Percentiles rank a stretch among this genome's conserved stretches.
phyloP scores from a whole-genome alignment of 2,888 invertebrate species.

The Caradrina clavipalpis region DNA sequence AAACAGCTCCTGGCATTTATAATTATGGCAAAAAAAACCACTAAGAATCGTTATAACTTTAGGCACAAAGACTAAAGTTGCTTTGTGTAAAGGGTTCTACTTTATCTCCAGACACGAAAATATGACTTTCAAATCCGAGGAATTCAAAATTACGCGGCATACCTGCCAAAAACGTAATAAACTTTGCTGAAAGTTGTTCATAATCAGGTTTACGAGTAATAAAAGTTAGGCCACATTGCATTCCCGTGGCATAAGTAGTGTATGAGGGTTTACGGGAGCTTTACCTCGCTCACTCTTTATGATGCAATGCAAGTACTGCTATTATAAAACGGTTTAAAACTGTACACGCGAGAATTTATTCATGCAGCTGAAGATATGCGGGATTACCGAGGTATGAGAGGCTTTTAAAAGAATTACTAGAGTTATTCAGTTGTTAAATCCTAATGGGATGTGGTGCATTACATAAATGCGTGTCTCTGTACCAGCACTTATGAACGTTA shows the following conservation, averaged over 20 bases:
- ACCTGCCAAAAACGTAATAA: slow-evolving; percentile 49
- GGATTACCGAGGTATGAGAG: slow-evolving; percentile 38
- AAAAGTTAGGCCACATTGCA: slow-evolving; percentile 57
- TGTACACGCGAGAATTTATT: slow-evolving; percentile 52
- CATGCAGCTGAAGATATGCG: slow-evolving; percentile 46
- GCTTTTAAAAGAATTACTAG: slow-evolving; percentile 55
- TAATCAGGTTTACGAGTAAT: slow-evolving; percentile 55
- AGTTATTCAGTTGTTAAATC: slow-evolving; percentile 25
- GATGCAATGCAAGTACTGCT: slow-evolving; percentile 30
- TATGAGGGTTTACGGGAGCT: slow-evolving; percentile 52
- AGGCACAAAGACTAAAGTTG: background rate
- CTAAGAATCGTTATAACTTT: no score
- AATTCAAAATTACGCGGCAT: slow-evolving; percentile 36
- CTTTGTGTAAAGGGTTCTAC: background rate
- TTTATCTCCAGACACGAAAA: slow-evolving; percentile 9
- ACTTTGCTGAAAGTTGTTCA: slow-evolving; percentile 41
- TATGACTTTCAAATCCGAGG: slow-evolving; percentile 38
- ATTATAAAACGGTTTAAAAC: slow-evolving; percentile 61
- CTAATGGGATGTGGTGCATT: slow-evolving; percentile 30
- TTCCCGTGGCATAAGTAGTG: slow-evolving; percentile 50
- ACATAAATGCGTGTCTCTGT: slow-evolving; percentile 2
- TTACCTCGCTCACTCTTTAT: slow-evolving; percentile 60
- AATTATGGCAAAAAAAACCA: no score
- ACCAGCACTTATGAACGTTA: background rate
- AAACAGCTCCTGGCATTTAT: background rate